Percentiles rank a stretch among this genome's conserved stretches.
Conservation (phyloP, 2,888 invertebrate species). For the Cheilosia soror region DNA sequence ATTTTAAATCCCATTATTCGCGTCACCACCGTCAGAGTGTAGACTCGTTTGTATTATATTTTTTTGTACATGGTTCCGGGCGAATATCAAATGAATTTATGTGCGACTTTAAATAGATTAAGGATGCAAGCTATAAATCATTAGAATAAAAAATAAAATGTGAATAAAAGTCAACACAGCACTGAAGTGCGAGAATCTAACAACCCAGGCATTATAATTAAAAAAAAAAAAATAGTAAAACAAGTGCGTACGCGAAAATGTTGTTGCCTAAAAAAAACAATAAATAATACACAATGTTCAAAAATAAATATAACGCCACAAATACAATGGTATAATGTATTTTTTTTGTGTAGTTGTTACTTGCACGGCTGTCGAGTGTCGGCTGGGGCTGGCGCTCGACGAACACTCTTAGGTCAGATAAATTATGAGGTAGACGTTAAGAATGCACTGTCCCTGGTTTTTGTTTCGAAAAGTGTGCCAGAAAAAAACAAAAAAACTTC, state of each 20-base stretch:
- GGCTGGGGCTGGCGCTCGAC: conserved; percentile 8
- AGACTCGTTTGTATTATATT: conserved; percentile 1
- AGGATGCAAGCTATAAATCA: conserved; percentile 57
- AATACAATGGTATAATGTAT: conserved; percentile 54
- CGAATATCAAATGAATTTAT: conserved; percentile 61
- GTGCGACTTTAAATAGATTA: conserved; percentile 62
- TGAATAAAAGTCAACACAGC: conserved; percentile 12
- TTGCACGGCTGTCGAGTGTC: no score
- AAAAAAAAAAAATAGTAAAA: neutral
- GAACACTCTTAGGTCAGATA: conserved; percentile 23
- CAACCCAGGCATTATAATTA: neutral
- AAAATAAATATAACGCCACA: conserved; percentile 60
- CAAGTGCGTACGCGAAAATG: neutral
- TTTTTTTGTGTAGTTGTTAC: conserved; percentile 34
- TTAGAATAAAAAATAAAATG: conserved; percentile 36
- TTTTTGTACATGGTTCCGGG: conserved; percentile 17
- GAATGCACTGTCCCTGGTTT: conserved; percentile 17
- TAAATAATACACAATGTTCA: conserved; percentile 46
- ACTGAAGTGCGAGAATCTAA: neutral
- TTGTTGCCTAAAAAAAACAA: conserved; percentile 41
- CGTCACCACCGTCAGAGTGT: conserved; percentile 40
- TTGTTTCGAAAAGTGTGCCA: conserved; percentile 37
- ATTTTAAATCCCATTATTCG: conserved; percentile 65
- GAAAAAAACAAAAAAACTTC: neutral
- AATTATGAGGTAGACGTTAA: conserved; percentile 51